Percentiles rank a stretch among this genome's conserved stretches.
phyloP scores from a whole-genome alignment of 2,113 vertebrate species.

The Cyprinus carpio region DNA sequence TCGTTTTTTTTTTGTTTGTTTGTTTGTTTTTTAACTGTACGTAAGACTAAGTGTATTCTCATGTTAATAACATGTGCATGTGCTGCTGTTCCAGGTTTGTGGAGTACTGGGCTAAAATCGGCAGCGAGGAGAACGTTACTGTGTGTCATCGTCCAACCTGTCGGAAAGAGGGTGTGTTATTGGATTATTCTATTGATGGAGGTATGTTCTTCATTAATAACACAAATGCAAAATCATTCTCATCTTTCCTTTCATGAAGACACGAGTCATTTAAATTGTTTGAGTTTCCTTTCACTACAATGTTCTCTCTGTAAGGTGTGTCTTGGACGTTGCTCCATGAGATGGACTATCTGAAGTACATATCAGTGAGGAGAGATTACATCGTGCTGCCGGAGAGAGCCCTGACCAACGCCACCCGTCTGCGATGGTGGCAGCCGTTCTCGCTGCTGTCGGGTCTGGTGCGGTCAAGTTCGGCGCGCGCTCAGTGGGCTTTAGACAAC shows the following conservation, averaged over 20 bases:
- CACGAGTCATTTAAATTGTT: background rate
- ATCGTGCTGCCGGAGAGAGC: constrained; percentile 89
- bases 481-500: constrained; percentile 97
- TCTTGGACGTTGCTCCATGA: constrained; percentile 95
- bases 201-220: constrained; percentile 67
- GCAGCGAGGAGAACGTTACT: constrained; percentile 95
- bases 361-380: constrained; percentile 92
- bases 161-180: constrained; percentile 91
- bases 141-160: constrained; percentile 91
- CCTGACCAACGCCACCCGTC: constrained; percentile 89
- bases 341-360: constrained; percentile 98
- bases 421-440: constrained; percentile 99
- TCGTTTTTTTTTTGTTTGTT: no score
- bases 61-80: background rate
- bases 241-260: background rate
- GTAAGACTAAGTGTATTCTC: no score
- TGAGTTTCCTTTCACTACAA: no score
- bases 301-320: constrained; percentile 77
- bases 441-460: constrained; percentile 83
- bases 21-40: no score
- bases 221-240: background rate
- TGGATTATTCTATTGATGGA: constrained; percentile 94
- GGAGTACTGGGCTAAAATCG: constrained; percentile 97
- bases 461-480: constrained; percentile 84
- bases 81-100: constrained; percentile 81